phyloP scores from a whole-genome alignment of 1,140 invertebrate species.

The Vollenhovia emeryi region DNA sequence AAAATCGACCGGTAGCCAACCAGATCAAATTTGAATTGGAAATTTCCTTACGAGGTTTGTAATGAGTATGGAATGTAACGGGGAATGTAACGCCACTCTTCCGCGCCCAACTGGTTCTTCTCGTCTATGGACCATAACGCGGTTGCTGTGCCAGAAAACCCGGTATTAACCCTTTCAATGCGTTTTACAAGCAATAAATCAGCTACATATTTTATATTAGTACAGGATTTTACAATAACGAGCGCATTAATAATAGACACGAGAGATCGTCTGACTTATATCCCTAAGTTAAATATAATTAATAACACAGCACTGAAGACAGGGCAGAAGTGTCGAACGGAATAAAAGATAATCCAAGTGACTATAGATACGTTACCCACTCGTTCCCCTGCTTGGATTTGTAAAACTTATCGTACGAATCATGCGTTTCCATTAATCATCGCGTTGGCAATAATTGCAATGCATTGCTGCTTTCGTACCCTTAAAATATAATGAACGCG shows the following conservation, averaged over 20 bases:
- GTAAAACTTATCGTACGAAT: not conserved
- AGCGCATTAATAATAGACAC: not conserved
- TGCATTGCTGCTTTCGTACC: not conserved
- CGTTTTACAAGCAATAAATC: not conserved
- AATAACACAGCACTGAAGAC: not conserved
- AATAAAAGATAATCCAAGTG: not conserved
- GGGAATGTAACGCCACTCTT: conserved; percentile 46
- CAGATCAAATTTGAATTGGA: conserved; percentile 78
- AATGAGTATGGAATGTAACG: conserved; percentile 82
- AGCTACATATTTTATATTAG: not conserved
- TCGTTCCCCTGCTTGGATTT: not conserved
- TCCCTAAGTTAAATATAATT: not conserved
- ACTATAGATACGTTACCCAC: not conserved
- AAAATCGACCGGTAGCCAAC: conserved; percentile 65
- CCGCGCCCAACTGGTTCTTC: conserved; percentile 58
- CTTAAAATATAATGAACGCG: not conserved
- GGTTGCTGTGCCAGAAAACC: conserved; percentile 69
- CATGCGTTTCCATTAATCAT: not conserved
- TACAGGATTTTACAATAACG: not conserved
- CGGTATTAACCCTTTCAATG: conserved; percentile 56
- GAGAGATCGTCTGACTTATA: not conserved
- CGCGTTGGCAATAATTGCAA: not conserved
- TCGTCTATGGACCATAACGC: conserved; percentile 60
- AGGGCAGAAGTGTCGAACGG: not conserved
- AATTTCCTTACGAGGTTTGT: conserved; percentile 75